A percentile compares a stretch with the other conserved stretches of the same genome.
phyloP scores from a whole-genome alignment of 1,140 invertebrate species.

The Holotrichia oblita region DNA sequence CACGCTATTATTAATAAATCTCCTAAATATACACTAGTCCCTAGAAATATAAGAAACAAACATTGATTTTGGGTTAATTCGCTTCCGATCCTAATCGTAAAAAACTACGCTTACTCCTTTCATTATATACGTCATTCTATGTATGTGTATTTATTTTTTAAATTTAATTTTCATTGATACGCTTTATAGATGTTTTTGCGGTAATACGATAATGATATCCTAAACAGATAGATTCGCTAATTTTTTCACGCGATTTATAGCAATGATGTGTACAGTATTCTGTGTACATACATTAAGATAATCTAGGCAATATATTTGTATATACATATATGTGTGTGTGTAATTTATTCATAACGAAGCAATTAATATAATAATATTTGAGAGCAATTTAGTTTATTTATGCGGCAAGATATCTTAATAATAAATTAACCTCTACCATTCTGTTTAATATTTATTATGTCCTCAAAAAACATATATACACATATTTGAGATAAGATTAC shows the following conservation, averaged over 20 bases:
- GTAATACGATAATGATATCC: neutral
- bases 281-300: too few species aligned
- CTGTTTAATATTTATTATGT: slow-evolving; percentile 7
- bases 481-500: neutral
- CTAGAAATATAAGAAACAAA: too few species aligned
- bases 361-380: neutral
- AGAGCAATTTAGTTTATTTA: neutral
- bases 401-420: neutral
- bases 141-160: too few species aligned
- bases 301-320: too few species aligned
- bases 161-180: too few species aligned
- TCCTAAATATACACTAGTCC: too few species aligned
- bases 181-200: too few species aligned
- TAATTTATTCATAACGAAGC: neutral
- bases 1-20: too few species aligned
- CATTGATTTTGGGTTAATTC: too few species aligned
- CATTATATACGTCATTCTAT: too few species aligned
- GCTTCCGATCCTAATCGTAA: too few species aligned
- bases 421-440: neutral
- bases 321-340: neutral
- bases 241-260: neutral
- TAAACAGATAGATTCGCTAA: slow-evolving; percentile 1
- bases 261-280: neutral
- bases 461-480: neutral
- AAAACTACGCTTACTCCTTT: too few species aligned